Base-by-base conservation (phyloP, 2,888 invertebrate genomes). In the Chymomyza caudatula region DNA sequence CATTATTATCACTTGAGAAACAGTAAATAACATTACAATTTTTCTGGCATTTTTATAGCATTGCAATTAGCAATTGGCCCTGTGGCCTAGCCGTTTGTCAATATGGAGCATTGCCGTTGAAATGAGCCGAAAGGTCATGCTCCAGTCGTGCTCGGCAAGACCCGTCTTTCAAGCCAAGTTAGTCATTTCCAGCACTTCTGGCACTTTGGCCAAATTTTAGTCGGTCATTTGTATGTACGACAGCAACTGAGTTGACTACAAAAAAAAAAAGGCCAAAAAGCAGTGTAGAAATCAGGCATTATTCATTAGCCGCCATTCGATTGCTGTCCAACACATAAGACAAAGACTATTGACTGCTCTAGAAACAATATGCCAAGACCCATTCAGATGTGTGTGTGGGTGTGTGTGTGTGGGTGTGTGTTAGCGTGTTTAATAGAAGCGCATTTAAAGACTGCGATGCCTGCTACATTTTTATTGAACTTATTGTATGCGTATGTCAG, bases 271-370 rank as follows among this genome's bases (percentile, higher is more conserved):
- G 73, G 61, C 69, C 71, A 71, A 65, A 69, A 64, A 73, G 55
- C 62, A 15, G n/a, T n/a, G n/a, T n/a, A n/a, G 53, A 72, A 78
- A 82, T 82, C 79, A 82, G 82, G 79, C 82, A 82, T 79, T 79
- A 82, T 79, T 79, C 79, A 79, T 79, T 79, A 82, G 82, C 69
- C 63, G 69, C 65, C 65, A 67, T 74, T 74, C 78, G 65, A 63
- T 76, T 72, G 74, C 58, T 53, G 56, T 57, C 61, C 71, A 76
- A 77, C 68, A 77, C 72, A 70, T 69, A 74, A 37, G 57, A 65
- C 61, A 53, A 44, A 29, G 29, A 56, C 42, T 29, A 25, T 54
- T n/a, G 5, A 54, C 29, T 11, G 47, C 47, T 17, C 8, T 17
- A 19, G 47, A 15, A 47, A 19, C 19, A 17, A 47, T 17, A 47